Percentiles rank a stretch among this genome's conserved stretches.
Evolutionary conservation across 2,888 invertebrate genomes (phyloP).

Genomic region (Drosophila nr. perissopoda): DNA sequence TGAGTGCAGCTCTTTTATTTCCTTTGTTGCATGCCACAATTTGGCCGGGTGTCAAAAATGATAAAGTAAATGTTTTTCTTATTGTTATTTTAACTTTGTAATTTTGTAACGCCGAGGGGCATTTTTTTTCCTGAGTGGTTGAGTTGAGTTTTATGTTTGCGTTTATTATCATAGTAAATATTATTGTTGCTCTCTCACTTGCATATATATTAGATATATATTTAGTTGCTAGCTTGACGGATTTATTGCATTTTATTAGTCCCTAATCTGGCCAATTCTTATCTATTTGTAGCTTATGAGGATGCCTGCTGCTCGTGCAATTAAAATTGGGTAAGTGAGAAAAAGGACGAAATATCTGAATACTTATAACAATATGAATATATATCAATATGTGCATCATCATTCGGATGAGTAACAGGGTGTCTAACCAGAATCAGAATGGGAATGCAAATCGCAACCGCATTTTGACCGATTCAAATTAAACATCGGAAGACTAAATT

Average conservation of each 20-base stretch:
- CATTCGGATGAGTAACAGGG: not conserved
- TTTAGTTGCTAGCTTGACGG: not conserved
- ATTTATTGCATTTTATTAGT: not conserved
- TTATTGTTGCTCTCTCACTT: constrained; percentile 2
- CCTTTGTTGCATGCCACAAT: constrained; percentile 14
- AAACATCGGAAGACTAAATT: not conserved
- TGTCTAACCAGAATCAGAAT: not conserved
- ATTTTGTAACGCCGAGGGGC: constrained; percentile 51
- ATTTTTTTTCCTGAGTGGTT: not conserved
- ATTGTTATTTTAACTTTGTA: constrained; percentile 79
- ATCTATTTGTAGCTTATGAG: not conserved
- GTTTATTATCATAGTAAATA: constrained; percentile 17
- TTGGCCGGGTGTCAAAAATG: constrained; percentile 65
- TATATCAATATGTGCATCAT: not conserved
- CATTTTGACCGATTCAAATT: not conserved
- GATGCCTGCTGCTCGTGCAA: not conserved
- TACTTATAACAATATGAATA: not conserved
- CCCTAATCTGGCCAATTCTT: not conserved
- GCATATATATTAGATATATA: not conserved
- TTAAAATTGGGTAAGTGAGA: not conserved
- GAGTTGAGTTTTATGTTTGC: constrained; percentile 1
- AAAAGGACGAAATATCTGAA: not conserved
- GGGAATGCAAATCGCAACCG: not conserved
- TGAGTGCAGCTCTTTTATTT: constrained; percentile 2
- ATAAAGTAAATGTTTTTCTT: constrained; percentile 77